These are phyloP conservation scores for Cichladusa arquata DNA, from an alignment of 2,113 vertebrate species.

Conservation along the genomic window DNA sequence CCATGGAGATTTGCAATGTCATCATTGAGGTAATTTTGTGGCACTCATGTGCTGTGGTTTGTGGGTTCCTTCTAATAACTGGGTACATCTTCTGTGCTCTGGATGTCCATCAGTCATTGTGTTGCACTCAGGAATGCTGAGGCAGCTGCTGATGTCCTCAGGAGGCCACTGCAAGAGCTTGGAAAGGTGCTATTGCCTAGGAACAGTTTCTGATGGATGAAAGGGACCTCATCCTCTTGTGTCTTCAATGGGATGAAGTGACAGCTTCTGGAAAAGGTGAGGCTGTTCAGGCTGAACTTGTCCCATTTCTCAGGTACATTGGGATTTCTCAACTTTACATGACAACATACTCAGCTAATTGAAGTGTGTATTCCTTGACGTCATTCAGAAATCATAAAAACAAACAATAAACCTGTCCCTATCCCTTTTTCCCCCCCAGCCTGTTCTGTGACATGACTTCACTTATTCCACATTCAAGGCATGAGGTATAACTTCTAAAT, in stretches of 20 bases:
- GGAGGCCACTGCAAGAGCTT: not conserved
- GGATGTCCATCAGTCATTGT: not conserved
- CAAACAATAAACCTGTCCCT: not conserved
- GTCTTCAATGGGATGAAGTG: not conserved
- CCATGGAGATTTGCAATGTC: rapidly evolving
- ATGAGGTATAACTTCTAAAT: too few relatives aligned
- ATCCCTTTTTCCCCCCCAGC: rapidly evolving
- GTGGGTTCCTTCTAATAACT: not conserved
- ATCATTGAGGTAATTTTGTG: not conserved
- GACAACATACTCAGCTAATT: not conserved
- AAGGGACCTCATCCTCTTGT: not conserved
- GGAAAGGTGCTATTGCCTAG: rapidly evolving
- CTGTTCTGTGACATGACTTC: not conserved
- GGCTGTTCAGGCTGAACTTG: too few relatives aligned
- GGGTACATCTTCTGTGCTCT: not conserved
- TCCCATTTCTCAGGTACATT: not conserved
- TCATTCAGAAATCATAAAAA: not conserved
- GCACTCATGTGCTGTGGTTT: rapidly evolving
- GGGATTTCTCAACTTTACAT: not conserved
- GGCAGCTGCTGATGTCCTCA: not conserved
- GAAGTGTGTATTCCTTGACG: not conserved
- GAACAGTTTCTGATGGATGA: not conserved
- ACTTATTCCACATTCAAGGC: too few relatives aligned
- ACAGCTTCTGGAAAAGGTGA: rapidly evolving
- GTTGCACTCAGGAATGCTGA: not conserved